Base-by-base conservation (phyloP, 1,140 invertebrate species). In the Geopemphigus sp. region DNA sequence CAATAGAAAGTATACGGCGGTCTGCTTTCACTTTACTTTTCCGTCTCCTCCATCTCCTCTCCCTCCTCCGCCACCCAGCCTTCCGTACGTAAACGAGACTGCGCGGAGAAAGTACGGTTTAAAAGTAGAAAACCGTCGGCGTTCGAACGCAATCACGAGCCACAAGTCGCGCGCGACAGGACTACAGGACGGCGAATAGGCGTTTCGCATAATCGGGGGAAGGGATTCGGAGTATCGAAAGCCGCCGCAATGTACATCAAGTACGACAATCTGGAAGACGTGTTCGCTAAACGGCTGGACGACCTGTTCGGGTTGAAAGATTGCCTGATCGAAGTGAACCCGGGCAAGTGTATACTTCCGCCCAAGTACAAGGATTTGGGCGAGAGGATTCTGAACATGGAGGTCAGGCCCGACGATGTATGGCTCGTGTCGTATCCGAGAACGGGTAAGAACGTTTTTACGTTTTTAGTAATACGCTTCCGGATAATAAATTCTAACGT, bases 391-490 rank as follows among this genome's bases (percentile, higher is more conserved):
- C 84, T 90, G 22, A 88, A 92, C 80, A 76, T 82, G 81, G 72
- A 72, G 15, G 87, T 94, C 2, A 86, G 89, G 53, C 86, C 90
- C 5, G 90, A 91, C 82, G 93, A 95, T 83, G 88, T 94, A 0
- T 95, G 92, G 92, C 85, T 95, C 84, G 88, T 93, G 26, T 94
- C 93, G 12, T 94, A 90, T 87, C 93, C 93, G 0, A 89, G 93
- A 82, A 94, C 93, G 81, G 92, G 92, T 92, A 85, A 87, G 26
- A 26, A 19, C n/a, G 32, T 39, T 4, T 39, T 39, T 39, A n/a
- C n/a, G n/a, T 39, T 70, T 74, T 56, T 11, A 29, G 15, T 74
- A 45, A 45, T 81, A 68, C 45, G 47, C 66, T 68, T 68, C 22
- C n/a, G 19, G 45, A 26, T 45, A 0, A 0, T 26, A 26, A 61